Conservation (phyloP, 1,140 invertebrate genomes). For the Euwallacea similis region DNA sequence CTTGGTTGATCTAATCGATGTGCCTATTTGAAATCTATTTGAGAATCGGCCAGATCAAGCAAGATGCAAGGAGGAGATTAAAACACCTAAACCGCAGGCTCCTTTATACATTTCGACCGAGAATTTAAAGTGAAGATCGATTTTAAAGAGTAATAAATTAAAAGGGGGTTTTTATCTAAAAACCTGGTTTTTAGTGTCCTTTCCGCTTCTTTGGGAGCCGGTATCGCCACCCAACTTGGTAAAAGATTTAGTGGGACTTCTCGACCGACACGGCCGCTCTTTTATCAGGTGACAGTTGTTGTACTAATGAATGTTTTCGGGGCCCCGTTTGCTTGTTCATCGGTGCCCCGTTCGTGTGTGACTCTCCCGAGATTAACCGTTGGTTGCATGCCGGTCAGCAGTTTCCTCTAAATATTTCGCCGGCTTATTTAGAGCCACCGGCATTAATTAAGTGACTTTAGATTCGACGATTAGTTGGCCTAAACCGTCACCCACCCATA, state of each 20-base stretch:
- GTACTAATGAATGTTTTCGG: conserved; percentile 52
- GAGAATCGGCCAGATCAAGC: background rate
- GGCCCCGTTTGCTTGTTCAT: conserved; percentile 38
- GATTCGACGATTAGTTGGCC: too few species aligned
- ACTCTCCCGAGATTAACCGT: conserved; percentile 18
- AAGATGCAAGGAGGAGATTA: conserved; percentile 15
- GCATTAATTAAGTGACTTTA: too few species aligned
- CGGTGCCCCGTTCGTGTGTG: conserved; percentile 29
- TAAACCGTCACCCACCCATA: background rate
- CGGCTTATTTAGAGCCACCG: too few species aligned
- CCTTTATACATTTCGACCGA: conserved; percentile 11
- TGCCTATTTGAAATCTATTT: too few species aligned
- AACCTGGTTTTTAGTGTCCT: conserved; percentile 28
- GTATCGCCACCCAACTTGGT: conserved; percentile 31
- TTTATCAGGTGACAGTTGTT: conserved; percentile 53
- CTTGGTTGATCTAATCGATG: too few species aligned
- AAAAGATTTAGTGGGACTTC: conserved; percentile 47
- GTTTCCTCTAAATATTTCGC: background rate
- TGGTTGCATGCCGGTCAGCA: conserved; percentile 16
- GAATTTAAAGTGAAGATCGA: conserved; percentile 30
- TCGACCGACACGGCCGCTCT: conserved; percentile 48
- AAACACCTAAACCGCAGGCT: conserved; percentile 12
- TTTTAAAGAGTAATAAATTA: conserved; percentile 32
- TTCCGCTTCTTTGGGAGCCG: conserved; percentile 31
- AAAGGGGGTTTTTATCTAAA: conserved; percentile 30